Evolutionary conservation across 1,140 invertebrate genomes (phyloP).

Genomic region (Micrasema minimum): DNA sequence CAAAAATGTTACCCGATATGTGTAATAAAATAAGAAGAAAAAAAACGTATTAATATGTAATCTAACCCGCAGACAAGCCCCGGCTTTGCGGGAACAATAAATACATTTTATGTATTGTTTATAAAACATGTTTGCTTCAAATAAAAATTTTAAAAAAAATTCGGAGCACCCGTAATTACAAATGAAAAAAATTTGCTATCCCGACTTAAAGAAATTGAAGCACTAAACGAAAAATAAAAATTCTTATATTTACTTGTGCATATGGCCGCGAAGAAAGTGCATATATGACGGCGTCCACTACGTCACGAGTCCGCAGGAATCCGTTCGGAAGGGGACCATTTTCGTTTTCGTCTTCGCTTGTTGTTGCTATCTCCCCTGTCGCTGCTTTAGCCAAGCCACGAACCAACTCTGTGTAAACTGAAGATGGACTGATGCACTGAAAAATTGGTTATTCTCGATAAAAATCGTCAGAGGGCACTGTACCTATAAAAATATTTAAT

Average conservation of each 20-base stretch:
- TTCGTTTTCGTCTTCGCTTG: conserved; percentile 11
- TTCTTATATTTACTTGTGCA: conserved; percentile 56
- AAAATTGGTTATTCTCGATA: too few relatives aligned
- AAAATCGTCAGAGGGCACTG: conserved; percentile 12
- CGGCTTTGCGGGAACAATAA: too few relatives aligned
- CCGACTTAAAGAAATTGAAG: too few relatives aligned
- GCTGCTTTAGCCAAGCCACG: neutral
- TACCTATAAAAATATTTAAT: neutral
- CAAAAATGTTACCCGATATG: too few relatives aligned
- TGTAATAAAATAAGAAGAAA: too few relatives aligned
- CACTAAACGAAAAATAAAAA: neutral
- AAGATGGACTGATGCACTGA: conserved; percentile 48
- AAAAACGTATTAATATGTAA: too few relatives aligned
- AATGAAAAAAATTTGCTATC: too few relatives aligned
- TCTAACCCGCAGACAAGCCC: too few relatives aligned
- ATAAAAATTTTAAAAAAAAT: too few relatives aligned
- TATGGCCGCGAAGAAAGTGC: conserved; percentile 59
- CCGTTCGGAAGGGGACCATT: conserved; percentile 3
- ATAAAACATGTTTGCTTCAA: too few relatives aligned
- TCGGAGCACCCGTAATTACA: too few relatives aligned
- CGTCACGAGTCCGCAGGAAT: conserved; percentile 54
- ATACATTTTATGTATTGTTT: too few relatives aligned
- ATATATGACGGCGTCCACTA: conserved; percentile 60
- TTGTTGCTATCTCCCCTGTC: conserved; percentile 45
- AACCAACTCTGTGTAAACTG: conserved; percentile 37